Evolutionary conservation across 2,113 vertebrate species (phyloP).

Genomic region (Eptesicus fuscus): DNA sequence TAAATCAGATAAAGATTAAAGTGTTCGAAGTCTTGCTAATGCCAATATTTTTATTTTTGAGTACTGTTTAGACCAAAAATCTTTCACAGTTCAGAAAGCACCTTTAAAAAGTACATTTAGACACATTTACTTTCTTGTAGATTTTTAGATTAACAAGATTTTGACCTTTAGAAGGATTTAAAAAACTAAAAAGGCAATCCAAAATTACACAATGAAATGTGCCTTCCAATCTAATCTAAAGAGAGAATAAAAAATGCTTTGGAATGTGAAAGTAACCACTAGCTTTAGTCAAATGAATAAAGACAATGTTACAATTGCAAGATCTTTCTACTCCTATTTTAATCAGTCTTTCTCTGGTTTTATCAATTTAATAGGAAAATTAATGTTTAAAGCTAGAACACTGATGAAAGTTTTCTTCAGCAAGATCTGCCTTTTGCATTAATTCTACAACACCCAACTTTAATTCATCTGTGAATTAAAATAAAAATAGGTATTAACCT

Average conservation of each 20-base stretch:
- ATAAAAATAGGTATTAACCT: slow-evolving; percentile 24
- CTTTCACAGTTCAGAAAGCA: slow-evolving; percentile 15
- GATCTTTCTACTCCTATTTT: background rate
- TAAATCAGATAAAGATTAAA: background rate
- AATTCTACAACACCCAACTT: background rate
- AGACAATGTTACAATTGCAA: slow-evolving; percentile 44
- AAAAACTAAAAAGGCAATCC: slow-evolving; percentile 42
- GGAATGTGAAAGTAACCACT: slow-evolving; percentile 32
- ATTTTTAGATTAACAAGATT: slow-evolving; percentile 56
- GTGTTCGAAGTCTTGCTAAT: background rate
- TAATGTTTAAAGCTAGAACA: background rate
- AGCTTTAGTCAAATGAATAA: slow-evolving; percentile 40
- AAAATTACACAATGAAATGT: slow-evolving; percentile 52
- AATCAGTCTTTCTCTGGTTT: background rate
- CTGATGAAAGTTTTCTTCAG: background rate
- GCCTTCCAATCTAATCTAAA: slow-evolving; percentile 29
- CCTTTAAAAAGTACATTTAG: background rate
- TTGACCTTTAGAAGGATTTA: slow-evolving; percentile 39
- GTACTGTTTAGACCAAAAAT: background rate
- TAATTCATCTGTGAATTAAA: background rate
- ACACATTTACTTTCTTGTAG: slow-evolving; percentile 14
- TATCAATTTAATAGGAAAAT: background rate
- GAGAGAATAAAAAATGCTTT: background rate
- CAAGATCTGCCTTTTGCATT: slow-evolving; percentile 33
- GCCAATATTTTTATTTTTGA: background rate